Percentiles rank a stretch among this genome's conserved stretches.
These are phyloP conservation scores for Brachymystax lenok DNA, from an alignment of 2,797 vertebrate species.

Conservation along the genomic window DNA sequence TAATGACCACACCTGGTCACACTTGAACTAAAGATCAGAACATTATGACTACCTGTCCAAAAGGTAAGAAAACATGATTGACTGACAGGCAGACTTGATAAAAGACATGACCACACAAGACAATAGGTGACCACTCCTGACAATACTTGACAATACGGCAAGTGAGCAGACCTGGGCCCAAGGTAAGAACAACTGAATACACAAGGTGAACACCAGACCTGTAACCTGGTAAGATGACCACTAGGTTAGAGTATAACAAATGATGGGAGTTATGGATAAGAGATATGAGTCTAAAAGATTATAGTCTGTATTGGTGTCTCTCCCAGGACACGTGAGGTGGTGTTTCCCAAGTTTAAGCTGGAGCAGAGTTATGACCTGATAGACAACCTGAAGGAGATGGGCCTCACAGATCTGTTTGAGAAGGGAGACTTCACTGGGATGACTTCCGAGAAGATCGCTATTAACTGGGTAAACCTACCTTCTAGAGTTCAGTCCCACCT, in stretches of 20 bases:
- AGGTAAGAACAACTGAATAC: no score
- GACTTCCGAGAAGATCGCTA: constrained; percentile 81
- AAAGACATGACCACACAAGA: no score
- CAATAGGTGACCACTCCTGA: no score
- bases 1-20: background rate
- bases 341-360: constrained; percentile 91
- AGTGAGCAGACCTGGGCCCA: no score
- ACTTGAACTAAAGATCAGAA: constrained; percentile 6
- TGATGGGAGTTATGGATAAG: background rate
- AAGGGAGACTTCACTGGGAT: constrained; percentile 86
- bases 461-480: constrained; percentile 84
- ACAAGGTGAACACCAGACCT: no score
- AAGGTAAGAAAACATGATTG: background rate
- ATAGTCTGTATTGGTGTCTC: background rate
- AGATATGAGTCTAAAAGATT: background rate
- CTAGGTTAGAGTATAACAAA: no score
- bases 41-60: background rate
- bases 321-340: constrained; percentile 89
- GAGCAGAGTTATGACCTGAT: constrained; percentile 93
- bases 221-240: no score
- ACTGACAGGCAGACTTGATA: background rate
- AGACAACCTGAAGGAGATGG: constrained; percentile 85
- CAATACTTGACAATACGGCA: no score
- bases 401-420: constrained; percentile 84
- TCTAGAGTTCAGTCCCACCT: background rate